phyloP scores from a whole-genome alignment of 2,888 invertebrate genomes.

The Pheosia tremula region DNA sequence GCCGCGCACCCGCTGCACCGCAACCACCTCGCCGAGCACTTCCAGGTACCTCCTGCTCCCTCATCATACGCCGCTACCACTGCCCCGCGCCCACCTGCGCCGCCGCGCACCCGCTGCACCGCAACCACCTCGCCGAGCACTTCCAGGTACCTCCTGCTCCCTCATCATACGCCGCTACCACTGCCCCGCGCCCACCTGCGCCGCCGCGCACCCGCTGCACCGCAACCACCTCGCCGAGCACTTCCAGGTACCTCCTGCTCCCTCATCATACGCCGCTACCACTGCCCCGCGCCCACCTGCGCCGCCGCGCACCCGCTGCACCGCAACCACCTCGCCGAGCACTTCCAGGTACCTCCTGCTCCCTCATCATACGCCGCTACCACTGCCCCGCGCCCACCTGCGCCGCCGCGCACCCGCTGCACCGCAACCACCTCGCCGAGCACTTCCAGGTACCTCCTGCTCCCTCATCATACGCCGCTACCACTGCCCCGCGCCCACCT shows the following conservation, averaged over 20 bases:
- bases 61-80: conserved; percentile 71
- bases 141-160: conserved; percentile 46
- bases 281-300: conserved; percentile 75
- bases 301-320: conserved; percentile 45
- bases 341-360: conserved; percentile 51
- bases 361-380: conserved; percentile 68
- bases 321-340: conserved; percentile 45
- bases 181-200: conserved; percentile 75
- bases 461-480: conserved; percentile 64
- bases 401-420: conserved; percentile 44
- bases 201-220: conserved; percentile 44
- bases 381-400: conserved; percentile 75
- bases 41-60: conserved; percentile 44
- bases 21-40: conserved; percentile 47
- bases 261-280: conserved; percentile 69
- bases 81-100: conserved; percentile 75
- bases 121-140: conserved; percentile 47
- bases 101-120: conserved; percentile 45
- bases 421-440: conserved; percentile 45
- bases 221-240: conserved; percentile 48
- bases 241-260: conserved; percentile 48
- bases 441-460: conserved; percentile 54
- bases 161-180: conserved; percentile 70
- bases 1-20: conserved; percentile 47
- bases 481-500: conserved; percentile 73